Evolutionary conservation across 2,888 invertebrate species (phyloP).

Genomic region (Hydrotaea diabolus): DNA sequence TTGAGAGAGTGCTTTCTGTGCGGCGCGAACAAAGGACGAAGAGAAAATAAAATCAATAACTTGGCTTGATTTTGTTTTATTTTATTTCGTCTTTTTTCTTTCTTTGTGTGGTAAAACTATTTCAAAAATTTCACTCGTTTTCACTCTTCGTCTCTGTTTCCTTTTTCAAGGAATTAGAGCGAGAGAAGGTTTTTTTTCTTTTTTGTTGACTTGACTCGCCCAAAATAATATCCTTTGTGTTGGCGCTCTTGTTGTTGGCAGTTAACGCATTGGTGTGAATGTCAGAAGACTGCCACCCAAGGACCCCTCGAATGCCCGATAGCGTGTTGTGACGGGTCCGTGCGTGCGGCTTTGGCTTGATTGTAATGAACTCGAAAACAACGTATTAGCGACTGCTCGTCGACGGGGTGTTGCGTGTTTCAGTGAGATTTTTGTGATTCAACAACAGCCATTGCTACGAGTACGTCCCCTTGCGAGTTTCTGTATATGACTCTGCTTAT

Average conservation of each 20-base stretch:
- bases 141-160: background rate
- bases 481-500: background rate
- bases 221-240: slow-evolving; percentile 5
- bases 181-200: background rate
- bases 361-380: slow-evolving; percentile 43
- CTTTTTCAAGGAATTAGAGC: background rate
- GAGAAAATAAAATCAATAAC: slow-evolving; percentile 1
- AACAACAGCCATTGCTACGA: background rate
- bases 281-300: slow-evolving; percentile 17
- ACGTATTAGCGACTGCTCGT: slow-evolving; percentile 33
- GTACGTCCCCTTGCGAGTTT: background rate
- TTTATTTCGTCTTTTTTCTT: background rate
- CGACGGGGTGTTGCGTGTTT: slow-evolving; percentile 59
- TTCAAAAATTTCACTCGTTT: background rate
- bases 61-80: background rate
- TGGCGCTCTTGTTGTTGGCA: background rate
- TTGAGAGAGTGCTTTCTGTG: background rate
- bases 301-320: slow-evolving; percentile 16
- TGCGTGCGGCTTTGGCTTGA: background rate
- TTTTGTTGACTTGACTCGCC: background rate
- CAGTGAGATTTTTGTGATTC: slow-evolving; percentile 51
- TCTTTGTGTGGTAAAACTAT: background rate
- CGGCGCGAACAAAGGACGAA: background rate
- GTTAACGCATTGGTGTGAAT: slow-evolving; percentile 43
- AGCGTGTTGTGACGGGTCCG: slow-evolving; percentile 38